These are phyloP conservation scores for Crambe crambe DNA, from an alignment of 37 sponge, comb jelly and placozoan species.

Conservation along the genomic window DNA sequence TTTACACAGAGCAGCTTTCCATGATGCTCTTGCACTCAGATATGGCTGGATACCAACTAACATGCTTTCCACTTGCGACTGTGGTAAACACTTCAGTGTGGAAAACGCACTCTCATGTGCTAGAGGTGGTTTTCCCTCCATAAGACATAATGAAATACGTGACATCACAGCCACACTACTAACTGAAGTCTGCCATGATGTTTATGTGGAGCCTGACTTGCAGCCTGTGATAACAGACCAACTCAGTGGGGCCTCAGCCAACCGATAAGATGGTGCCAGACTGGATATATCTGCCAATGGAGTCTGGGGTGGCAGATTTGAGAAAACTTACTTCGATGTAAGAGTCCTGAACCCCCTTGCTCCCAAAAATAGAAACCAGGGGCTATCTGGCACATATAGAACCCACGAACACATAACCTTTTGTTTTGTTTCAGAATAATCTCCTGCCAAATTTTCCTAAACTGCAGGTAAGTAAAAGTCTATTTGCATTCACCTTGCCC, in stretches of 20 bases:
- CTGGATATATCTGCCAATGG: conserved; percentile 28
- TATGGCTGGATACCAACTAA: not conserved
- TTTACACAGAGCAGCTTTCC: not conserved
- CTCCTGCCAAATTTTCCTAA: too few species aligned
- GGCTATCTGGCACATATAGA: not conserved
- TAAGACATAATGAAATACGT: too few species aligned
- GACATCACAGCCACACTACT: not conserved
- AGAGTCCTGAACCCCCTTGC: conserved; percentile 40
- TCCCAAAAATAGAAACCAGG: conserved; percentile 9
- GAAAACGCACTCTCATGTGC: conserved; percentile 10
- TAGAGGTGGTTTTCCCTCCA: conserved; percentile 6
- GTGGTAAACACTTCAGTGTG: conserved; percentile 9
- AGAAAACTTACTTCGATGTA: conserved; percentile 35
- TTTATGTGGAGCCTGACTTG: too few species aligned
- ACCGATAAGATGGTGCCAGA: conserved; percentile 20
- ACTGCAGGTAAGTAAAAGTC: too few species aligned
- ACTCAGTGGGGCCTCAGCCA: conserved; percentile 16
- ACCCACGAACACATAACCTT: not conserved
- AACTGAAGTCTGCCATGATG: too few species aligned
- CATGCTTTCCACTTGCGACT: not conserved
- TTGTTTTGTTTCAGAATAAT: too few species aligned
- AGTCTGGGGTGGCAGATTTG: conserved; percentile 38
- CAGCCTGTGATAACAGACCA: conserved; percentile 25
- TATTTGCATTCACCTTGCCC: too few species aligned
- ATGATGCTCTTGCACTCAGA: conserved; percentile 1